Percentiles rank a stretch among this genome's conserved stretches.
Conservation (phyloP, 2,113 vertebrate species). For the Engraulis encrasicolus region DNA sequence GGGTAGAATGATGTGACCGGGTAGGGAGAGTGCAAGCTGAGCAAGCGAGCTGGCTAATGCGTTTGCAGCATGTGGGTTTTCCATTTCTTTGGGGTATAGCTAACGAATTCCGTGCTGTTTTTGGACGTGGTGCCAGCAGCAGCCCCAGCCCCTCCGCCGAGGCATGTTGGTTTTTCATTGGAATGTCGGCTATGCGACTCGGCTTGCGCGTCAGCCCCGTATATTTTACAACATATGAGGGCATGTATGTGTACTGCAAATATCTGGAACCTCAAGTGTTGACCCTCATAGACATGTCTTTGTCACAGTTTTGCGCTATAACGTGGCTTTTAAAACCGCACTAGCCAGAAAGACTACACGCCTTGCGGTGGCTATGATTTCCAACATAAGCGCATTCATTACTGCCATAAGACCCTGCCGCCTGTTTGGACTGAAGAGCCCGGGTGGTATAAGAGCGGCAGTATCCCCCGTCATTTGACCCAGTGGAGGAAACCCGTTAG, state of each 20-base stretch:
- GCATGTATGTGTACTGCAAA: conserved; percentile 27
- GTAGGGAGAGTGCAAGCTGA: conserved; percentile 29
- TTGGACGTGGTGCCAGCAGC: conserved; percentile 59
- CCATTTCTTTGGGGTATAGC: conserved; percentile 57
- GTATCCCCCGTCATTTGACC: neutral
- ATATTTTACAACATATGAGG: conserved; percentile 38
- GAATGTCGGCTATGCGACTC: conserved; percentile 61
- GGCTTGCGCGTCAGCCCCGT: conserved; percentile 41
- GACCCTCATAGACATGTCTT: conserved; percentile 8
- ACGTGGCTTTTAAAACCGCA: neutral
- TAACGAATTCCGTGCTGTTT: conserved; percentile 64
- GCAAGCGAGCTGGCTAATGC: conserved; percentile 50
- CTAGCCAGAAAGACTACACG: neutral
- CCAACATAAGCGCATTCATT: neutral
- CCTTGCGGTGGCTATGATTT: neutral
- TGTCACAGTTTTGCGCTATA: neutral
- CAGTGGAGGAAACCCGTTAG: neutral
- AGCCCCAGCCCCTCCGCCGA: conserved; percentile 51
- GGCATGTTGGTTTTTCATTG: conserved; percentile 53
- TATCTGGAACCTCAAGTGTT: conserved; percentile 23
- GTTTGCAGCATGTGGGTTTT: conserved; percentile 63
- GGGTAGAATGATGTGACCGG: neutral
- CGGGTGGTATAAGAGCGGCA: neutral
- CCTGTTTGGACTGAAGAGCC: neutral
- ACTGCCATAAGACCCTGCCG: neutral